Evolutionary conservation across 2,888 invertebrate genomes (phyloP).

Genomic region (Apodemia zela): DNA sequence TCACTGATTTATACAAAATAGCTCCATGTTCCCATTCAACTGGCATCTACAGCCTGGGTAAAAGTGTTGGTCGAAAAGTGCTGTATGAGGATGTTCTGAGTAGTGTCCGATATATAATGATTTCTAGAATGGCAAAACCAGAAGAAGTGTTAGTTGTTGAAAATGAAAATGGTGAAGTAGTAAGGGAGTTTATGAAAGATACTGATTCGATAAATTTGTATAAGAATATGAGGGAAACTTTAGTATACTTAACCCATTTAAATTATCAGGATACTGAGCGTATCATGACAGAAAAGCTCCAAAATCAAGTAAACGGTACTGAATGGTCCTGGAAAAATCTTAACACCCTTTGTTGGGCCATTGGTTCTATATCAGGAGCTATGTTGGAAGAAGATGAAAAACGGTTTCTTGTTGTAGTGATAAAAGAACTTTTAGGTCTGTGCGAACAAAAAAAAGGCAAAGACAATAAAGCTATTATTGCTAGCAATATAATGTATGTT

Average conservation of each 20-base stretch:
- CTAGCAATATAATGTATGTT: slow-evolving; percentile 99
- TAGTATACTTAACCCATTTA: slow-evolving; percentile 98
- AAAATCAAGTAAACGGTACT: slow-evolving; percentile 98
- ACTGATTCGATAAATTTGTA: slow-evolving; percentile 99
- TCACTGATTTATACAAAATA: slow-evolving; percentile 95
- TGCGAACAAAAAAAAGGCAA: slow-evolving; percentile 99
- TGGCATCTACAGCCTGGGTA: slow-evolving; percentile 59
- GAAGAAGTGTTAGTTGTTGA: slow-evolving; percentile 99
- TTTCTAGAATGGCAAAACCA: slow-evolving; percentile 99
- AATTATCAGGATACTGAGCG: slow-evolving; percentile 98
- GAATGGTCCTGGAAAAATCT: slow-evolving; percentile 99
- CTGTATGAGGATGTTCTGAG: slow-evolving; percentile 91
- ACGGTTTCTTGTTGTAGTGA: slow-evolving; percentile 98
- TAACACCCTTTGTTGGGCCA: slow-evolving; percentile 99
- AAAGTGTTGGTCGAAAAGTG: slow-evolving; percentile 81
- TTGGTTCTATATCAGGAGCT: slow-evolving; percentile 99
- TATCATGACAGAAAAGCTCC: slow-evolving; percentile 99
- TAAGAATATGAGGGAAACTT: slow-evolving; percentile 98
- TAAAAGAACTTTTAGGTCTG: slow-evolving; percentile 96
- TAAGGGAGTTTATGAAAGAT: slow-evolving; percentile 99
- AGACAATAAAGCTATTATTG: slow-evolving; percentile 99
- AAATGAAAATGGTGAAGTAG: slow-evolving; percentile 99
- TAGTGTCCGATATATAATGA: slow-evolving; percentile 97
- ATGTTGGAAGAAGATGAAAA: slow-evolving; percentile 99
- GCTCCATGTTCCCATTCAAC: slow-evolving; percentile 83